phyloP scores from a whole-genome alignment of 2,888 invertebrate species.

The Spatulosminthurus flaviceps region DNA sequence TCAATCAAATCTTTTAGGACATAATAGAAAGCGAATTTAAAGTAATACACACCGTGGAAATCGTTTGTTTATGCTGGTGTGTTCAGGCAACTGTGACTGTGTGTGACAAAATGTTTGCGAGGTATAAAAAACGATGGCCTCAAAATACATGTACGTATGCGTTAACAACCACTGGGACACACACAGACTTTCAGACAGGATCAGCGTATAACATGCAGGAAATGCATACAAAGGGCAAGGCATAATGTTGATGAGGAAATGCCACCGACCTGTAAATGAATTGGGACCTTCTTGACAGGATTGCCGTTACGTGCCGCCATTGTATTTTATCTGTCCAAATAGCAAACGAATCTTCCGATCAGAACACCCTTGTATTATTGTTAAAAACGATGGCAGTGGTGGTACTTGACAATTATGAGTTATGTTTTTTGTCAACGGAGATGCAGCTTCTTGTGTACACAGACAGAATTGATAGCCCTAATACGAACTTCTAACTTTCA shows the following conservation, averaged over 20 bases:
- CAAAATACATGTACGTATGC: not conserved
- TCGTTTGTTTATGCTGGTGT: conserved; percentile 4
- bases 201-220: not conserved
- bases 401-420: not conserved
- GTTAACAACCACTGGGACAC: not conserved
- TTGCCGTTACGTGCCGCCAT: conserved; percentile 70
- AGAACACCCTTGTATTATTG: not conserved
- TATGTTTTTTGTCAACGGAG: not conserved
- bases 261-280: conserved; percentile 82
- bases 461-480: conserved; percentile 1
- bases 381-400: not conserved
- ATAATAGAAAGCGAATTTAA: not conserved
- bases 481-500: not conserved
- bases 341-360: not conserved
- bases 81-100: conserved; percentile 11
- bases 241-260: conserved; percentile 36
- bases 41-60: not conserved
- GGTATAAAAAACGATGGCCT: conserved; percentile 9
- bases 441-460: not conserved
- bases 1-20: not conserved
- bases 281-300: conserved; percentile 93
- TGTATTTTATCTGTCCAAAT: conserved; percentile 23
- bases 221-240: not conserved
- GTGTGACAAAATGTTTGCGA: conserved; percentile 18
- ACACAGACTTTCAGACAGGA: not conserved